Evolutionary conservation across 2,797 vertebrate genomes (phyloP), one percentile per base, ranked within the genome.

Genomic region (Oryzias dopingdopingensis): DNA sequence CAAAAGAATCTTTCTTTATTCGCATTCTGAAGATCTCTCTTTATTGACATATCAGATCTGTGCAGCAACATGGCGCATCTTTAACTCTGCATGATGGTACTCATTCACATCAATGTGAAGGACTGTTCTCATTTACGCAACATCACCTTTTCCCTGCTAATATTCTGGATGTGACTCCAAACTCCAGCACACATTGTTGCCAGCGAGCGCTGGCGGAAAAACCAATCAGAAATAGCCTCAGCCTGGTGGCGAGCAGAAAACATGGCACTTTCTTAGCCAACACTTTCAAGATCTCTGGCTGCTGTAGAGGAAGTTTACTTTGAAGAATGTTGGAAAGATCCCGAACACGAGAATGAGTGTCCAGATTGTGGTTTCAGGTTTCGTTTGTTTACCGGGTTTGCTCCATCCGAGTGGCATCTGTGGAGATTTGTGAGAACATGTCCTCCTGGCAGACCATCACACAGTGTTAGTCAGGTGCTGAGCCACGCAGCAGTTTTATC

Each of bases 391-490:
- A 54, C 56, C 49, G 67, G 40, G 17, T 55, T 65, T 42, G 18
- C 43, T 5, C 20, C 12, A 20, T 56, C 22, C 12, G 44, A 29
- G 3, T 70, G 55, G 62, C 22, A 15, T 62, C 50, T 54, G 29
- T 14, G 49, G 59, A 17, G 10, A 18, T n/a, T n/a, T 16, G 23
- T 65, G 51, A 70, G 50, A 56, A 69, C 60, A 65, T 61, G 41
- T 70, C 17, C 46, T 62, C 16, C 29, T 72, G 65, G 59, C 65
- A 69, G 42, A 49, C 14, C 20, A 59, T 67, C 52, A 67, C 52
- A 67, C 49, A 48, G 16, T 37, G 22, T 60, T 64, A 50, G 42
- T 65, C 57, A 40, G 45, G 47, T 62, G 55, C 2, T 7, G 29
- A 32, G 8, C 32, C 32, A 12, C 32, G 32, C 32, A 37, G 52